Conservation (phyloP, 1,140 invertebrate species). For the Zaprionus nigranus region DNA sequence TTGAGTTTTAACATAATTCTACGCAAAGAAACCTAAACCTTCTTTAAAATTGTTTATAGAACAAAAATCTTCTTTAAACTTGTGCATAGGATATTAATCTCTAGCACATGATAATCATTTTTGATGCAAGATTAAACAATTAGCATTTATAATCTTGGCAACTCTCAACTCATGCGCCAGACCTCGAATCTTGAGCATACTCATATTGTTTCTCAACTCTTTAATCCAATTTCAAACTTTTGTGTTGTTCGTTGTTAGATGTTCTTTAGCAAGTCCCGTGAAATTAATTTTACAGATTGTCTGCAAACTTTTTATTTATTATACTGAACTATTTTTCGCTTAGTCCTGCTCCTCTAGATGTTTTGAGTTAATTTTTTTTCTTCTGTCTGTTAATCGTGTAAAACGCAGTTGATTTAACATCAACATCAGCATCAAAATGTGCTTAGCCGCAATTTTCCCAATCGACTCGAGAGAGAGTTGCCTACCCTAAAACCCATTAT, state of each 20-base stretch:
- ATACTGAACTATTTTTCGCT: neutral
- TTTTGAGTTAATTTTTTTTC: neutral
- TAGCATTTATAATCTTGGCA: constrained; percentile 3
- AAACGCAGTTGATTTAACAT: constrained; percentile 68
- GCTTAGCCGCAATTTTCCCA: constrained; percentile 62
- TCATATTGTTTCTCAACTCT: constrained; percentile 4
- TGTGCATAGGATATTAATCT: neutral
- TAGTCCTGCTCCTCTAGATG: constrained; percentile 14
- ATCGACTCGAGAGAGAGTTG: neutral
- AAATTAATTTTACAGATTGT: constrained; percentile 7
- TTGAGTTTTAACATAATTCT: neutral
- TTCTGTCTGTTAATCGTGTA: constrained; percentile 66
- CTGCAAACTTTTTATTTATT: neutral
- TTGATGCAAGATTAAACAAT: neutral
- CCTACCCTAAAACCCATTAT: constrained; percentile 15
- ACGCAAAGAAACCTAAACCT: neutral
- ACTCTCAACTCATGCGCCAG: neutral
- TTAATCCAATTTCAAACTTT: neutral
- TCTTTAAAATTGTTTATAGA: neutral
- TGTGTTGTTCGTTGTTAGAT: neutral
- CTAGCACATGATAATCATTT: neutral
- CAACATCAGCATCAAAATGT: constrained; percentile 49
- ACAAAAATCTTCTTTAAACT: neutral
- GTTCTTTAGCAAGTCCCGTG: constrained; percentile 15
- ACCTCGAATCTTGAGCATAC: neutral